These are phyloP conservation scores for Stenotaenia linearis DNA, from an alignment of 2,888 invertebrate genomes.

Conservation along the genomic window DNA sequence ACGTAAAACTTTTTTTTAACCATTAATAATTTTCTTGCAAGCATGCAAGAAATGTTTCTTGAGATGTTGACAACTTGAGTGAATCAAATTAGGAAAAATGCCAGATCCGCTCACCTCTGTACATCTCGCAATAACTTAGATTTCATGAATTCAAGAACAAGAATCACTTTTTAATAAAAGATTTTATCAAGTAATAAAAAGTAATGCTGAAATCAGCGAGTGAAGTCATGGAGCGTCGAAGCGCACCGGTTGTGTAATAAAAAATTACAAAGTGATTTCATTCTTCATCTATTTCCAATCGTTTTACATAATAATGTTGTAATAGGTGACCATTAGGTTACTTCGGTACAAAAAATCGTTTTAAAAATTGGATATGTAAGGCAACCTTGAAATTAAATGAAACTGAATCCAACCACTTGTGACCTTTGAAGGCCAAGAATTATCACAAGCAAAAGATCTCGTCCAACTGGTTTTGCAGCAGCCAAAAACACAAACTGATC, in stretches of 20 bases:
- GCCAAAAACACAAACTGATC: not conserved
- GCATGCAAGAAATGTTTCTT: too few species aligned
- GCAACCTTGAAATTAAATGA: constrained; percentile 26
- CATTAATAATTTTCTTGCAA: too few species aligned
- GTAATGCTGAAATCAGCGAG: too few species aligned
- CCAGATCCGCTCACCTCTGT: too few species aligned
- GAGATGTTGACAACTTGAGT: too few species aligned
- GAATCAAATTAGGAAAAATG: too few species aligned
- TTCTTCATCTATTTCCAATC: not conserved
- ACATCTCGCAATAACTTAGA: too few species aligned
- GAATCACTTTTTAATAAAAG: too few species aligned
- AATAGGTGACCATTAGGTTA: not conserved
- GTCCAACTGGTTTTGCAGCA: constrained; percentile 18
- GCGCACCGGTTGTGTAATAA: not conserved
- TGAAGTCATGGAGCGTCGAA: too few species aligned
- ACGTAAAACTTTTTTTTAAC: too few species aligned
- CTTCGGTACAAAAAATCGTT: not conserved
- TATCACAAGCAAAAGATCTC: constrained; percentile 11
- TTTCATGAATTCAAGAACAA: too few species aligned
- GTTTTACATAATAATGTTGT: not conserved
- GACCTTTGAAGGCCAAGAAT: constrained; percentile 18
- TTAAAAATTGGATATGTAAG: not conserved
- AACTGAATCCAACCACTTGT: constrained; percentile 18
- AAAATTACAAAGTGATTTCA: not conserved
- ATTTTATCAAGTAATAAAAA: too few species aligned